phyloP scores from a whole-genome alignment of 35 echinoderm and acorn worm species.

The Apostichopus parvimensis region DNA sequence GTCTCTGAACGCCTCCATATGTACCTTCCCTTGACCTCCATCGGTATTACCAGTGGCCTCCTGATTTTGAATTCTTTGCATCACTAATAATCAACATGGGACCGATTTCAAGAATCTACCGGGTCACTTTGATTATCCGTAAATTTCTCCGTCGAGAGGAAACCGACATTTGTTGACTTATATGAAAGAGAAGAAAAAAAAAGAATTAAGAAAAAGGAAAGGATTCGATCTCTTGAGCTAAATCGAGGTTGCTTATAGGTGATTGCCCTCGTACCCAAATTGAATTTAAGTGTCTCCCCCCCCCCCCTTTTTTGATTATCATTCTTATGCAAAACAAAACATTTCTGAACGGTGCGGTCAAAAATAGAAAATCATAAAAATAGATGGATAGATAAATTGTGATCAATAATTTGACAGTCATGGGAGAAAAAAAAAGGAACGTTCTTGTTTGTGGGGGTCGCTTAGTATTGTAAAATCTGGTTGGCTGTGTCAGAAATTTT shows the following conservation, averaged over 20 bases:
- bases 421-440: background rate
- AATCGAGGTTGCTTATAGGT: background rate
- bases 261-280: background rate
- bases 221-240: background rate
- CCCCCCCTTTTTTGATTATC: background rate
- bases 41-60: background rate
- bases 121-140: slow-evolving; percentile 9
- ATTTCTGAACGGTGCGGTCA: background rate
- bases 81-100: slow-evolving; percentile 21
- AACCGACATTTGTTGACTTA: background rate
- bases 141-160: background rate
- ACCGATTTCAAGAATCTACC: background rate
- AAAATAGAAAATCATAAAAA: background rate
- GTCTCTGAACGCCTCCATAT: background rate
- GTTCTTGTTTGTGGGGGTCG: background rate
- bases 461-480: background rate
- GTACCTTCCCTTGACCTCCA: background rate
- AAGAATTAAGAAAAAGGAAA: background rate
- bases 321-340: background rate
- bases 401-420: background rate
- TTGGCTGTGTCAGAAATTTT: background rate
- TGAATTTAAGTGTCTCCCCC: background rate
- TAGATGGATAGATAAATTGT: background rate
- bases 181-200: background rate
- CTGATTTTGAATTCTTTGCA: slow-evolving; percentile 27